Percentiles rank a stretch among this genome's conserved stretches.
These are phyloP conservation scores for Lasiurus cinereus DNA, from an alignment of 2,113 vertebrate species.

Conservation along the genomic window DNA sequence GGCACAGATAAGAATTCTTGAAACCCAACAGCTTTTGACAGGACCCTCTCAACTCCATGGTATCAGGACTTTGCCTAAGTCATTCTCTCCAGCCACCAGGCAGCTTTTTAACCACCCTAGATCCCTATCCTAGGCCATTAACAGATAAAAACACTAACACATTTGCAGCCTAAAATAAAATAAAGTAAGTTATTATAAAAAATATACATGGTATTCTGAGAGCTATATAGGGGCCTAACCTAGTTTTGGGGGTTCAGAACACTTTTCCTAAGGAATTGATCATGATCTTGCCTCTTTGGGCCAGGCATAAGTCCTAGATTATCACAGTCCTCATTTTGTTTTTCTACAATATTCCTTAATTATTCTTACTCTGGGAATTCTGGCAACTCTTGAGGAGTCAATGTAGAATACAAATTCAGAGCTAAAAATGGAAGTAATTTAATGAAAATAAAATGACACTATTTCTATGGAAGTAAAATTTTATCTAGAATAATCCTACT, in stretches of 20 bases:
- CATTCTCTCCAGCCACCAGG: neutral
- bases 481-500: neutral
- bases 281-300: neutral
- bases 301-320: neutral
- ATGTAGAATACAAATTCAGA: conserved; percentile 13
- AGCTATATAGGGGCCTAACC: neutral
- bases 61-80: neutral
- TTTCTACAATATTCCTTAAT: conserved; percentile 24
- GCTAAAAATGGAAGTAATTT: neutral
- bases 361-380: neutral
- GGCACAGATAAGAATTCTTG: neutral
- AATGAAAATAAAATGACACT: conserved; percentile 17
- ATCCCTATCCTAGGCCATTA: neutral
- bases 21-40: neutral
- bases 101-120: neutral
- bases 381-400: neutral
- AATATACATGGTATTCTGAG: neutral
- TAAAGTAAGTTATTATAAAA: neutral
- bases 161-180: neutral
- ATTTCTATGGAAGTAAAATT: conserved; percentile 19
- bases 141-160: neutral
- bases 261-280: conserved; percentile 1
- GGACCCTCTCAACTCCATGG: neutral
- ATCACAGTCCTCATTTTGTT: neutral
- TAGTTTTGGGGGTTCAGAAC: neutral